These are phyloP conservation scores for Heteromyza rotundicornis DNA, from an alignment of 2,888 invertebrate genomes.

Conservation along the genomic window DNA sequence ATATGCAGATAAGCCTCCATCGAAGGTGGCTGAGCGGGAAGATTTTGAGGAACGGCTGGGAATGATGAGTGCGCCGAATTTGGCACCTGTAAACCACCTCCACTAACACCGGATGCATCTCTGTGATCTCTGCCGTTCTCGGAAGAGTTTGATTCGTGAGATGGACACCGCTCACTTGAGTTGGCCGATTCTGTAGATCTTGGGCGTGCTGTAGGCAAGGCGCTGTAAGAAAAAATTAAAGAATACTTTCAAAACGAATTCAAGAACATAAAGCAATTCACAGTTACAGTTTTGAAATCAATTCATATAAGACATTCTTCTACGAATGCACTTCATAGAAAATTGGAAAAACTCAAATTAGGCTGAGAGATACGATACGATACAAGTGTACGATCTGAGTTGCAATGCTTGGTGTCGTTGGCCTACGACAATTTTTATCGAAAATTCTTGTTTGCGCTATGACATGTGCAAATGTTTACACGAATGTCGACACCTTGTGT, in stretches of 20 bases:
- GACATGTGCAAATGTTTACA: too few species aligned
- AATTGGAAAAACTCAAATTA: too few species aligned
- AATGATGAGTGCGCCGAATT: slow-evolving; percentile 49
- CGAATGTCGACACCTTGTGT: too few species aligned
- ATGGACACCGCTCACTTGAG: slow-evolving; percentile 76
- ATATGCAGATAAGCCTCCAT: slow-evolving; percentile 81
- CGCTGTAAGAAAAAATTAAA: slow-evolving; percentile 42
- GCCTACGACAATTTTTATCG: too few species aligned
- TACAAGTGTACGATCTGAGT: too few species aligned
- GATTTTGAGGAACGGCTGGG: slow-evolving; percentile 66
- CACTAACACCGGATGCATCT: slow-evolving; percentile 21
- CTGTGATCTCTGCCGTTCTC: slow-evolving; percentile 64
- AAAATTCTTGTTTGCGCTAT: too few species aligned
- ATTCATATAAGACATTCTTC: too few species aligned
- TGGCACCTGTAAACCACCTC: slow-evolving; percentile 37
- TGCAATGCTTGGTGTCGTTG: too few species aligned
- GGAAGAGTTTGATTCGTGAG: slow-evolving; percentile 77
- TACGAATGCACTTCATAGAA: too few species aligned
- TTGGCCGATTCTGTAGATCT: slow-evolving; percentile 60
- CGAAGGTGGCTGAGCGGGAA: slow-evolving; percentile 72
- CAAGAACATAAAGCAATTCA: too few species aligned
- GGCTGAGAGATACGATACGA: too few species aligned
- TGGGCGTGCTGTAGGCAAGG: slow-evolving; percentile 58
- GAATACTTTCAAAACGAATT: background rate
- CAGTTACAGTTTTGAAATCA: too few species aligned